Conservation (phyloP, 1,140 invertebrate species). For the Manduca sexta region DNA sequence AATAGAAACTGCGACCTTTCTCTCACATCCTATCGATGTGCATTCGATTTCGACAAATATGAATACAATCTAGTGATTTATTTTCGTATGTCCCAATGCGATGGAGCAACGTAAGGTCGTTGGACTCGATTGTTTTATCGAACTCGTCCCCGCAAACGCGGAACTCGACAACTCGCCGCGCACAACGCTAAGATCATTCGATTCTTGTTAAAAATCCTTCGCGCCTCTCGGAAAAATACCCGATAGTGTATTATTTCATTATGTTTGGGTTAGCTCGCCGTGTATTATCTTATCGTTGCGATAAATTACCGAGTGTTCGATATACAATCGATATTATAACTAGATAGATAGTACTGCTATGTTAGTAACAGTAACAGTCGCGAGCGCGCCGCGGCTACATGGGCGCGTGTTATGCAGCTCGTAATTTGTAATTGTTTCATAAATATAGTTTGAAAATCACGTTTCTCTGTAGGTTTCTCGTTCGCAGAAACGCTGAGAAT, state of each 20-base stretch:
- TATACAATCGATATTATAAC: constrained; percentile 56
- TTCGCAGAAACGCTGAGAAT: background rate
- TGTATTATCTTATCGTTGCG: constrained; percentile 58
- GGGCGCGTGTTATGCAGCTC: constrained; percentile 17
- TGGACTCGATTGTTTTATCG: constrained; percentile 27
- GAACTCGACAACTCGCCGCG: background rate
- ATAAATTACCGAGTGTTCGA: constrained; percentile 60
- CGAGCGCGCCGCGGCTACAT: constrained; percentile 40
- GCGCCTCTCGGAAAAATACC: constrained; percentile 14
- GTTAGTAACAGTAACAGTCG: constrained; percentile 54
- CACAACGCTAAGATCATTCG: background rate
- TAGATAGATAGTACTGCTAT: constrained; percentile 22
- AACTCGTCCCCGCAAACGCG: constrained; percentile 3
- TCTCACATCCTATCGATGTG: constrained; percentile 23
- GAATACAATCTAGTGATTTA: constrained; percentile 9
- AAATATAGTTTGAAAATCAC: constrained; percentile 1
- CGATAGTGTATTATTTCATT: constrained; percentile 23
- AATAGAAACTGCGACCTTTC: constrained; percentile 24
- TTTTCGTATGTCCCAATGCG: constrained; percentile 19
- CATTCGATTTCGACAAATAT: constrained; percentile 12
- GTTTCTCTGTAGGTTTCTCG: background rate
- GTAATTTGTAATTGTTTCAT: constrained; percentile 21
- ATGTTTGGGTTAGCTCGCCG: constrained; percentile 21
- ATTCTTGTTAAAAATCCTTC: constrained; percentile 3
- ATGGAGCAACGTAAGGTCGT: constrained; percentile 29